Percentiles rank a stretch among this genome's conserved stretches.
These are phyloP conservation scores for Platyura marginata DNA, from an alignment of 1,140 invertebrate genomes.

Conservation along the genomic window DNA sequence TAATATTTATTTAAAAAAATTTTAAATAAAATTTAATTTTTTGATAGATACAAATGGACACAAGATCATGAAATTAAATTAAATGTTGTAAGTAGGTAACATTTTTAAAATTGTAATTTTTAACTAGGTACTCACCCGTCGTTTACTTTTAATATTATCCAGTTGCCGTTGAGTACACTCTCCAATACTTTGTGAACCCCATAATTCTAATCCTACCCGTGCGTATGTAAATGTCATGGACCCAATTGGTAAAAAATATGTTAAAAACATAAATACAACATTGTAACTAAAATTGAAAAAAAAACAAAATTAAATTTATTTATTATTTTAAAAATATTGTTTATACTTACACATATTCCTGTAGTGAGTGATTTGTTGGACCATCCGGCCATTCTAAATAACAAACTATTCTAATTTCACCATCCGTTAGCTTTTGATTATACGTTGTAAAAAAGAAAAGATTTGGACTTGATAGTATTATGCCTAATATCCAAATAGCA, in stretches of 20 bases:
- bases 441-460: constrained; percentile 63
- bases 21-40: constrained; percentile 2
- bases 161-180: constrained; percentile 78
- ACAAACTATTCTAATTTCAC: constrained; percentile 49
- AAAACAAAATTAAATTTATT: constrained; percentile 1
- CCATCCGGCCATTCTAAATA: constrained; percentile 70
- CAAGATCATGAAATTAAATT: not conserved
- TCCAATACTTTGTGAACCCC: constrained; percentile 89
- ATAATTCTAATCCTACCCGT: constrained; percentile 75
- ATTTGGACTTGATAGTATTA: constrained; percentile 62
- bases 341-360: constrained; percentile 61
- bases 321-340: not conserved
- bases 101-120: not conserved
- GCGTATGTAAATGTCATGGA: constrained; percentile 86
- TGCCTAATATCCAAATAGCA: constrained; percentile 58
- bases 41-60: no score
- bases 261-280: constrained; percentile 70
- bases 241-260: constrained; percentile 83
- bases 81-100: not conserved
- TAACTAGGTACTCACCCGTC: constrained; percentile 49
- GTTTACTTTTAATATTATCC: constrained; percentile 82
- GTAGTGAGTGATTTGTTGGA: constrained; percentile 40
- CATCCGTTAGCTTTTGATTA: constrained; percentile 28
- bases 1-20: not conserved
- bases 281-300: constrained; percentile 54